Base-by-base conservation (phyloP, 2,797 vertebrate species). In the Stomatorhinus walkeri region DNA sequence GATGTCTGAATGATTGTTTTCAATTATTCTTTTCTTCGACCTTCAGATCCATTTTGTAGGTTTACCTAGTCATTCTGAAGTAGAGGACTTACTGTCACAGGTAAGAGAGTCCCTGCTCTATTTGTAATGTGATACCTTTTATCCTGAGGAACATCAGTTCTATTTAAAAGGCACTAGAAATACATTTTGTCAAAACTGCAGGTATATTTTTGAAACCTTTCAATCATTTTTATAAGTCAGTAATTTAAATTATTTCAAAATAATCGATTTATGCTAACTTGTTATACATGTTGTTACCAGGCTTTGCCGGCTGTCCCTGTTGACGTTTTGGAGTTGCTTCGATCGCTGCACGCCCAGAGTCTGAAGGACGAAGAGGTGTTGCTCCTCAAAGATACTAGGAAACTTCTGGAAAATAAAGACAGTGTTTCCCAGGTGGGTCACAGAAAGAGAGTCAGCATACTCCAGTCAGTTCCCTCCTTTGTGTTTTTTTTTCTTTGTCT, bases 291-390 rank as follows among this genome's bases (percentile, higher is more conserved):
- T 24, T 68, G 79, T 46, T 9, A 28, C 3, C 89, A 97, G 95
- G 92, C 93, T 59, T 89, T 96, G 89, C 94, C 95, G 16, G 95
- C 96, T 88, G 92, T 98, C 90, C 96, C 97, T 48, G 91, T 91
- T 81, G 97, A 97, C 16, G 93, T 99, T 91, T 95, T 95, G 89
- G 98, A 98, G 92, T 93, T 97, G 88, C 96, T 99, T 90, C 95
- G 96, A 92, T 97, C 97, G 0, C 93, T 98, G 48, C 97, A 98
- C 72, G 93, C 97, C 89, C 95, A 95, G 90, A 96, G 94, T 92
- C 94, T 99, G 43, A 98, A 96, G 93, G 97, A 98, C 91, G 97
- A 98, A 1, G 98, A 99, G 92, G 95, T 98, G 89, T 93, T 99
- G 92, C 95, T 99, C 93, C 95, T 99, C 89, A 97, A 96, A 95